These are phyloP conservation scores for Triplophysa tibetana DNA, from an alignment of 2,113 vertebrate genomes.

Conservation along the genomic window DNA sequence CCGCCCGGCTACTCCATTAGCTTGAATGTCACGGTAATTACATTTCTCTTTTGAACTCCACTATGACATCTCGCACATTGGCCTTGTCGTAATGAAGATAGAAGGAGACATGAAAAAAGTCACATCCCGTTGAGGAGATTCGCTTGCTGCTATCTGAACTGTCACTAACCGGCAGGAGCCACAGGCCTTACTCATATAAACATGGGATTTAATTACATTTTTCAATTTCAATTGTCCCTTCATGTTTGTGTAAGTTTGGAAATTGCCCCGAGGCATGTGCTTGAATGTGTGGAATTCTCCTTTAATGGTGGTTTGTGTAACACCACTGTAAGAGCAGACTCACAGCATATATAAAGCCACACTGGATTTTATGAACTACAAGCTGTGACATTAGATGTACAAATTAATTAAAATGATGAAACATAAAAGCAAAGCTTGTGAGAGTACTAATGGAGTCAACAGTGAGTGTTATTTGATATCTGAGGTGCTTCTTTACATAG, in stretches of 20 bases:
- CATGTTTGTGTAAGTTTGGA: constrained; percentile 55
- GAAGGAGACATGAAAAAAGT: constrained; percentile 18
- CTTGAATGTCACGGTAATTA: constrained; percentile 57
- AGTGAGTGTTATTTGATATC: not conserved
- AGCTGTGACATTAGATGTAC: not conserved
- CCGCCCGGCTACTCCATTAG: constrained; percentile 47
- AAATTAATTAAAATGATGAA: not conserved
- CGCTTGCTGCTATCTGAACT: constrained; percentile 23
- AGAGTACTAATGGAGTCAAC: not conserved
- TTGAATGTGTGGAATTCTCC: constrained; percentile 48
- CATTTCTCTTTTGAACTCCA: constrained; percentile 55
- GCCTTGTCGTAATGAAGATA: constrained; percentile 42
- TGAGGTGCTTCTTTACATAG: no score
- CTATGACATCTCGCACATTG: constrained; percentile 50
- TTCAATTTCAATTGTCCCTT: constrained; percentile 48
- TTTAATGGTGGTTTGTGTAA: constrained; percentile 37
- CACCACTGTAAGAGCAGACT: not conserved
- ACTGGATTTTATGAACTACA: not conserved
- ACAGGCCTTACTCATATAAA: constrained; percentile 51
- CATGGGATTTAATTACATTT: constrained; percentile 58
- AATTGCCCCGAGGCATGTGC: constrained; percentile 54
- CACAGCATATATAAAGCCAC: not conserved
- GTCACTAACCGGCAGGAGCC: constrained; percentile 49
- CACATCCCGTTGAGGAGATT: not conserved
- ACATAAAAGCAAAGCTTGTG: no score